Base-by-base conservation (phyloP, 30 jellyfish, hydroid and myxozoan genomes). In the Turritopsis rubra region DNA sequence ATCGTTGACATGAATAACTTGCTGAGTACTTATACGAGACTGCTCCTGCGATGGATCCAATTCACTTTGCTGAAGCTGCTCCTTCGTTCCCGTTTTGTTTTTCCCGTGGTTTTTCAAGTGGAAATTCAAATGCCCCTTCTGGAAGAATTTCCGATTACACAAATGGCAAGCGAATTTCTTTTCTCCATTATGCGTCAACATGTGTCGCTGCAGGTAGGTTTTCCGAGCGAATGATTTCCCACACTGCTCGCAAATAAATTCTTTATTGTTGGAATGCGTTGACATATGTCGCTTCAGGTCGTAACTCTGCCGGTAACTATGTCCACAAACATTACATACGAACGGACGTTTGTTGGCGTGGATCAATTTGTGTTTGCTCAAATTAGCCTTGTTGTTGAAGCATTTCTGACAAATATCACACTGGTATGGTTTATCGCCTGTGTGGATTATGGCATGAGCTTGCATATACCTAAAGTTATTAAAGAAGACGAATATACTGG, bases 321-420 rank as follows among this genome's bases (percentile, higher is more conserved):
- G 88, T 16, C 88, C 88, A 85, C 88, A 82, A 25, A 82, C 68
- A n/a, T 82, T 82, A 66, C 88, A 82, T 9, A 82, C 88, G 54
- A 25, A 82, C 16, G 88, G 88, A 1, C 88, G 84, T 0, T 82
- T 23, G 85, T 82, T 82, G 27, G 53, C 88, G 29, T 82, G 88
- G 20, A 71, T 82, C 25, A 31, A 65, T 66, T 53, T 71, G 21
- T 82, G 88, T 71, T 82, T 82, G 27, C 71, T 82, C 22, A 82
- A 54, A 72, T 82, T 82, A 30, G 88, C 88, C 31, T 82, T 82
- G 73, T 82, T 82, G 88, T 82, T 82, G 71, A 82, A 82, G 21
- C 72, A 27, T 41, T 82, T 82, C 54, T 82, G 54, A 52, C 88
- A 82, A 26, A 71, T 71, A 28, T 66, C 85, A 54, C 88, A 82